Conservation (phyloP, 2,113 vertebrate genomes). For the Xiphorhynchus elegans region DNA sequence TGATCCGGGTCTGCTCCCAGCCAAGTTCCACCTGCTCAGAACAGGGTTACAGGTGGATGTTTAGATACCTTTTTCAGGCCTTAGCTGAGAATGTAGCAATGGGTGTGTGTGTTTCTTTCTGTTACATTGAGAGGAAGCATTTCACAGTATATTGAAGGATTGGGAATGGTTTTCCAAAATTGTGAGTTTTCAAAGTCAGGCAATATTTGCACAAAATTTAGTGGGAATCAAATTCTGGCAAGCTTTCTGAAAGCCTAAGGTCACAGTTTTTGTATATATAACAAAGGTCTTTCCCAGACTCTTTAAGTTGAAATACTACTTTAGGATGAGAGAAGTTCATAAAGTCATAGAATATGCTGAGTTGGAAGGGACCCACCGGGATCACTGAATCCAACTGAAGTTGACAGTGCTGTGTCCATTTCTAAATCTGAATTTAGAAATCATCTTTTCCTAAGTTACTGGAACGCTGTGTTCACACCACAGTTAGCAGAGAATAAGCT, state of each 20-base stretch:
- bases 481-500: background rate
- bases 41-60: background rate
- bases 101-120: background rate
- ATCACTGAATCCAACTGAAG: background rate
- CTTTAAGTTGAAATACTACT: background rate
- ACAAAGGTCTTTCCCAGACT: background rate
- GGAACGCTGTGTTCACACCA: background rate
- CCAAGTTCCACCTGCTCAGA: background rate
- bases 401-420: background rate
- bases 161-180: background rate
- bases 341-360: background rate
- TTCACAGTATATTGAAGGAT: background rate
- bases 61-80: background rate
- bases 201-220: background rate
- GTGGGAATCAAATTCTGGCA: background rate
- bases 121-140: background rate
- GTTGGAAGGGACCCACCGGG: background rate
- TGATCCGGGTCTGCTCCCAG: background rate
- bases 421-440: background rate
- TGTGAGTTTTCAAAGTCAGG: fast-evolving
- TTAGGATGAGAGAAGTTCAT: background rate
- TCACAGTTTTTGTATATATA: background rate
- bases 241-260: background rate
- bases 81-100: background rate
- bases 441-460: background rate